A percentile compares a stretch with the other conserved stretches of the same genome.
Conservation (phyloP, 2,888 invertebrate species). For the Ommatoiulus sabulosus region DNA sequence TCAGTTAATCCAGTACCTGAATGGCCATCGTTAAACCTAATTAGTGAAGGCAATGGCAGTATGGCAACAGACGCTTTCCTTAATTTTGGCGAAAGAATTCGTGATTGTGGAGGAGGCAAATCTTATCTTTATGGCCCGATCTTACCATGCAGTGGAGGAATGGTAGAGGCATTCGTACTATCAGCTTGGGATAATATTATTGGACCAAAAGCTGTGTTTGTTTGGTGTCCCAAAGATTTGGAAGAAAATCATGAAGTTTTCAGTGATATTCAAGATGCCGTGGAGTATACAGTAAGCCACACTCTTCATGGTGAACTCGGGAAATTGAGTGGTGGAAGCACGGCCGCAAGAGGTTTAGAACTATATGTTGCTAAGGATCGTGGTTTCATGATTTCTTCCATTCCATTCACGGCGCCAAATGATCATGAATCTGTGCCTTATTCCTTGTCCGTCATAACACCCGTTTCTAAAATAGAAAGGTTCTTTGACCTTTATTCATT, state of each 20-base stretch:
- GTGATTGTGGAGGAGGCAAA: conserved; percentile 55
- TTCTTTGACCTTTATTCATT: conserved; percentile 54
- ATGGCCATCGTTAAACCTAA: not conserved
- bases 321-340: not conserved
- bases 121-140: conserved; percentile 55
- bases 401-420: conserved; percentile 52
- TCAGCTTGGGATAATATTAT: conserved; percentile 59
- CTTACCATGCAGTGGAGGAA: conserved; percentile 47
- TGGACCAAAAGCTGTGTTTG: conserved; percentile 57
- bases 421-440: conserved; percentile 52
- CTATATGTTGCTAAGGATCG: conserved; percentile 56
- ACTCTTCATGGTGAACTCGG: conserved; percentile 58
- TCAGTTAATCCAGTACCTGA: not conserved
- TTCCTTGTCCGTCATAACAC: conserved; percentile 56
- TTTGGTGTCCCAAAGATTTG: conserved; percentile 51
- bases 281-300: conserved; percentile 58
- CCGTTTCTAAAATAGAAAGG: conserved; percentile 4
- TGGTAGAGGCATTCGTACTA: conserved; percentile 54
- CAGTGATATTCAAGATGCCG: conserved; percentile 49
- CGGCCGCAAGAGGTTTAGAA: conserved; percentile 45
- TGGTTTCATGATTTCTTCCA: conserved; percentile 57
- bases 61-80: not conserved
- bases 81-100: conserved; percentile 16
- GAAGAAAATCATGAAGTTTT: not conserved
- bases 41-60: not conserved